Base-by-base conservation (phyloP, 2,113 vertebrate species). In the Mesoclemmys tuberculata region DNA sequence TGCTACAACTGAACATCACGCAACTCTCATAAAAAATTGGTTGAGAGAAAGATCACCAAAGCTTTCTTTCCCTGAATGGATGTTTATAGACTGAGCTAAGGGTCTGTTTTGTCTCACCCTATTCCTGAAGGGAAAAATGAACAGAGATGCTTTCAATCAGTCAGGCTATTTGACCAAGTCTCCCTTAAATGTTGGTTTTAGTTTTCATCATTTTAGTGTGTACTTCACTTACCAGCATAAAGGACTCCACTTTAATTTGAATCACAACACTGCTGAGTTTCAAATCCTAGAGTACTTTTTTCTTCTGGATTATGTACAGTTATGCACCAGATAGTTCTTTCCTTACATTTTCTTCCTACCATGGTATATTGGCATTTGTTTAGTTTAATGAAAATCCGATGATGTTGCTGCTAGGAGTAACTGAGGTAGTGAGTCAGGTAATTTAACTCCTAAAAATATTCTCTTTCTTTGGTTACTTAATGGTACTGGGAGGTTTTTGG, bases 391-490 rank as follows among this genome's bases (percentile, higher is more conserved):
- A 44, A 92, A 90, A 46, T 94, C 19, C 4, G 46, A 49, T 54
- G 68, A 0, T 71, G n/a, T 0, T 90, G 56, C 51, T 88, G 44
- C 81, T 92, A 48, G 64, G 38, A 87, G 27, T 85, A 93, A 58
- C 55, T 1, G 0, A 92, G 26, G 13, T 6, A 93, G 3, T 54
- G 56, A 82, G 6, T 89, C 8, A 90, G 71, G 84, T 74, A 90
- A 92, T 91, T 54, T 84, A 93, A 31, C 55, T 91, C 85, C 58
- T 95, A 84, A 90, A 84, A 88, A 68, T 29, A 8, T 48, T 56
- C 44, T 51, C 84, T 90, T 79, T 91, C 68, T 24, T 21, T 56
- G 87, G 56, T 51, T 85, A 49, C 79, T 88, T 94, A 81, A 71
- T 89, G 54, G 44, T 41, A 77, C 48, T 81, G 84, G 48, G 24